A percentile compares a stretch with the other conserved stretches of the same genome.
Evolutionary conservation across 2,113 vertebrate genomes (phyloP).

Genomic region (Oxyura jamaicensis): DNA sequence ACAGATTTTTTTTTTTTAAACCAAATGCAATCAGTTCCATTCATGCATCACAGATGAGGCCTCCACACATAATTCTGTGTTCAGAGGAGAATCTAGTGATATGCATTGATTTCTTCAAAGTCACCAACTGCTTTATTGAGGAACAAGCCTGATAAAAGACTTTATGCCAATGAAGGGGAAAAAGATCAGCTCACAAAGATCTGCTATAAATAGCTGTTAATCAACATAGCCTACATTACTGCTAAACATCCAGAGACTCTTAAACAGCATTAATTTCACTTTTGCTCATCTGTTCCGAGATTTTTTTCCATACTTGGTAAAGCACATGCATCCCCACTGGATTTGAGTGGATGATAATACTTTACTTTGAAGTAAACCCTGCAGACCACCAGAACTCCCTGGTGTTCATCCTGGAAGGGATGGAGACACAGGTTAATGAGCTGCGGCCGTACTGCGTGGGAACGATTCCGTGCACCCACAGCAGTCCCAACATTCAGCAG

Average conservation of each 20-base stretch:
- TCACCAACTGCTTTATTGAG: neutral
- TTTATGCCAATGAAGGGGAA: neutral
- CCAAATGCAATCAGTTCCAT: neutral
- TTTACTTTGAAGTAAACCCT: conserved; percentile 32
- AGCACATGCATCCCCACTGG: neutral
- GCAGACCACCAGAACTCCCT: neutral
- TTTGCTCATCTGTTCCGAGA: neutral
- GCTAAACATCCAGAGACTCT: conserved; percentile 27
- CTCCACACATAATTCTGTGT: neutral
- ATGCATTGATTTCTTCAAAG: neutral
- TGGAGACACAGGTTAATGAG: conserved; percentile 23
- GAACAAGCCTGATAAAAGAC: neutral
- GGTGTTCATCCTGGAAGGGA: neutral
- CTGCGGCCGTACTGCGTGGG: rapidly evolving
- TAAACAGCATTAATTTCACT: neutral
- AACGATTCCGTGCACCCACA: neutral
- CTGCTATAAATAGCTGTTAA: conserved; percentile 20
- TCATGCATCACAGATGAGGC: neutral
- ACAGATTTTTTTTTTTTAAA: neutral
- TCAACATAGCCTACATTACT: neutral
- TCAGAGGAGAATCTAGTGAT: neutral
- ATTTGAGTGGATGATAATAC: neutral
- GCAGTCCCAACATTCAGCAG: neutral
- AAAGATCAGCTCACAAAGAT: neutral
- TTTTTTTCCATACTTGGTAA: neutral